These are phyloP conservation scores for Petrocephalus zakoni DNA, from an alignment of 2,113 vertebrate genomes.

Conservation along the genomic window DNA sequence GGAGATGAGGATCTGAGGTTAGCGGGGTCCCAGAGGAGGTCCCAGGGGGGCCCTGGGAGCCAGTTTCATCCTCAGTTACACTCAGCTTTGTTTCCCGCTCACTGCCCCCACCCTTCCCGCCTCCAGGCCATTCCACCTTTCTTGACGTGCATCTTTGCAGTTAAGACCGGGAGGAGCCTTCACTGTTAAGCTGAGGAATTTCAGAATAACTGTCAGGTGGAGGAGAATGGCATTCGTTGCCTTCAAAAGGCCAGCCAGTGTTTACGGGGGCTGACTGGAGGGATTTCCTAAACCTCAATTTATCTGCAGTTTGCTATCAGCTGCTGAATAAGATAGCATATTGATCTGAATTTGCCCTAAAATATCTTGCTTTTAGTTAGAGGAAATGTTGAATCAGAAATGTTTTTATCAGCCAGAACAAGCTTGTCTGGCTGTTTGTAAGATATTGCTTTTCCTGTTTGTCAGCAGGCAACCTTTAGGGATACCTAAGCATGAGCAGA, in stretches of 20 bases:
- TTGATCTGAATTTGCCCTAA: neutral
- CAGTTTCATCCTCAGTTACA: constrained; percentile 43
- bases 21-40: constrained; percentile 36
- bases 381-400: neutral
- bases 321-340: neutral
- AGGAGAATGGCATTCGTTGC: neutral
- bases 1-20: constrained; percentile 36
- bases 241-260: neutral
- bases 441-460: neutral
- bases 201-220: constrained; percentile 6
- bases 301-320: neutral
- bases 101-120: constrained; percentile 18
- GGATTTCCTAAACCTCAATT: neutral
- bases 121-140: constrained; percentile 46
- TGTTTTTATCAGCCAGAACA: neutral
- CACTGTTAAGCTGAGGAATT: neutral
- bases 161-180: neutral
- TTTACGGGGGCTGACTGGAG: neutral
- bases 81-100: constrained; percentile 53
- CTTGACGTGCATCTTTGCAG: constrained; percentile 44
- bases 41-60: constrained; percentile 36
- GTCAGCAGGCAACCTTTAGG: neutral
- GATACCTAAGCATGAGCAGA: neutral
- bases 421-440: neutral
- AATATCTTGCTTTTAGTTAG: neutral